Evolutionary conservation across 2,113 vertebrate genomes (phyloP).

Genomic region (Neogale vison): DNA sequence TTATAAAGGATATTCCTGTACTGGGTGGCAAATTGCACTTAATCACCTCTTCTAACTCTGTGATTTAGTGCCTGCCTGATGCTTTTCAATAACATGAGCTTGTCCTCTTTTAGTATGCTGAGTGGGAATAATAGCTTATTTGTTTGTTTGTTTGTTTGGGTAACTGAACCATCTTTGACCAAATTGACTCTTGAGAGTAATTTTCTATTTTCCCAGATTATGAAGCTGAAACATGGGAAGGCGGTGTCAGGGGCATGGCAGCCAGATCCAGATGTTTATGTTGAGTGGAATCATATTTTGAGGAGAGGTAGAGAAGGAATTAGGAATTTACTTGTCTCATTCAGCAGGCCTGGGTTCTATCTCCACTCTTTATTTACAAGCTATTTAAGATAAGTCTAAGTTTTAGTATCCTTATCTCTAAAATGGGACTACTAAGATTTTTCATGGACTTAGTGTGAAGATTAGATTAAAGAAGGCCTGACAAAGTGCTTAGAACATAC

Average conservation of each 20-base stretch:
- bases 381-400: background rate
- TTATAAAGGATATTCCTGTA: background rate
- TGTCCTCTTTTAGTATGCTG: slow-evolving; percentile 6
- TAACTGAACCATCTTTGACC: slow-evolving; percentile 30
- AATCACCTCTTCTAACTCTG: background rate
- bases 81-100: background rate
- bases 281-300: background rate
- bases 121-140: background rate
- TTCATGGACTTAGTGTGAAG: background rate
- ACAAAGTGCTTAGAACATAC: background rate
- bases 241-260: background rate
- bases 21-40: slow-evolving; percentile 13
- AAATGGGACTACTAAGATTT: slow-evolving; percentile 2
- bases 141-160: background rate
- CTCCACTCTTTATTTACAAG: background rate
- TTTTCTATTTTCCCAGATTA: slow-evolving; percentile 44
- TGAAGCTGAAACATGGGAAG: slow-evolving; percentile 22
- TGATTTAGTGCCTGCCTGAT: slow-evolving; percentile 19
- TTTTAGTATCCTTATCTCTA: background rate
- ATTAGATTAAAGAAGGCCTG: slow-evolving; percentile 32
- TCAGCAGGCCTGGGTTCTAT: background rate
- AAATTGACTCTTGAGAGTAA: slow-evolving; percentile 32
- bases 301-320: background rate
- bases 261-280: slow-evolving; percentile 1
- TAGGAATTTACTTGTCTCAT: background rate